Evolutionary conservation across 2,113 vertebrate species (phyloP).

Genomic region (Sphaerodactylus townsendi): DNA sequence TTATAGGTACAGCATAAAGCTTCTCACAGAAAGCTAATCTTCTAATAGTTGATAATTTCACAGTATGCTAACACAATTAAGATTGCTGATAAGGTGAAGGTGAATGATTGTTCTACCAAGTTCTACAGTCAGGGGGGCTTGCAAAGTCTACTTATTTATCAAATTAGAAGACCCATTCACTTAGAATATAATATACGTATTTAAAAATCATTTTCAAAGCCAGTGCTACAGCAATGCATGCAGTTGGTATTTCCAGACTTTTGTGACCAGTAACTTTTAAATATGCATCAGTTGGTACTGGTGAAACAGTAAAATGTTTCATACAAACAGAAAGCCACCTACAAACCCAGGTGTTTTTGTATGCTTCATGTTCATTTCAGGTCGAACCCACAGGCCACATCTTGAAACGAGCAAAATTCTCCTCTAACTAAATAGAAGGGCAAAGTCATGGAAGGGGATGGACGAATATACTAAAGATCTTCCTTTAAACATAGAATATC

Average conservation of each 20-base stretch:
- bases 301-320: neutral
- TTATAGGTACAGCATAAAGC: too few relatives aligned
- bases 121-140: too few relatives aligned
- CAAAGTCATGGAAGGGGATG: neutral
- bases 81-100: too few relatives aligned
- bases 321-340: neutral
- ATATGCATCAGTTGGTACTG: neutral
- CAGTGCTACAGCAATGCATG: too few relatives aligned
- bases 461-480: neutral
- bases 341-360: too few relatives aligned
- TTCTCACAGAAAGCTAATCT: too few relatives aligned
- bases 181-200: neutral
- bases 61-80: too few relatives aligned
- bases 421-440: constrained; percentile 1
- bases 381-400: neutral
- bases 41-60: too few relatives aligned
- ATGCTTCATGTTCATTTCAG: neutral
- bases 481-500: neutral
- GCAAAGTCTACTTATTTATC: too few relatives aligned
- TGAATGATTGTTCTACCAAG: too few relatives aligned
- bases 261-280: neutral
- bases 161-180: too few relatives aligned
- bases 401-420: neutral
- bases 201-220: neutral
- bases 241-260: neutral